Percentiles rank a stretch among this genome's conserved stretches.
These are phyloP conservation scores for Leiothrix lutea DNA, from an alignment of 2,113 vertebrate species.

Conservation along the genomic window DNA sequence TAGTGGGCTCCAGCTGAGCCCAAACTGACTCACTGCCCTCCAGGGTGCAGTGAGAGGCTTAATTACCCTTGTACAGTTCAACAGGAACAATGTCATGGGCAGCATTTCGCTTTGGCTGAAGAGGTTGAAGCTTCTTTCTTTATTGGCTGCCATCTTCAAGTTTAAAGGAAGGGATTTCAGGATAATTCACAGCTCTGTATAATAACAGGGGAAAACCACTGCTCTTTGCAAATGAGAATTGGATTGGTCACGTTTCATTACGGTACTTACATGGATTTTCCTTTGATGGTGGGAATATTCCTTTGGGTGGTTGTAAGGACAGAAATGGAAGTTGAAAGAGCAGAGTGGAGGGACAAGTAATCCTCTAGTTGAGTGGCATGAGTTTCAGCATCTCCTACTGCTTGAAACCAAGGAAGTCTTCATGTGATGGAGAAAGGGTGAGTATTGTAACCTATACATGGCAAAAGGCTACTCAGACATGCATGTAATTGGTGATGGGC, in stretches of 20 bases:
- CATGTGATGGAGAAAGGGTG: fast-evolving
- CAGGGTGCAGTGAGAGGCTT: constrained; percentile 46
- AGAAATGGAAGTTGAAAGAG: neutral
- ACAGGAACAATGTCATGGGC: constrained; percentile 5
- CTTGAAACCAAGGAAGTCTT: neutral
- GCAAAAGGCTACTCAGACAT: neutral
- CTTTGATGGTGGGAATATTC: neutral
- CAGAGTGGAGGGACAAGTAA: neutral
- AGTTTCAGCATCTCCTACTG: neutral
- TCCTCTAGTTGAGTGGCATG: neutral
- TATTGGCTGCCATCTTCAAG: constrained; percentile 5
- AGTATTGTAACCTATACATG: neutral
- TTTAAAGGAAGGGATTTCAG: neutral
- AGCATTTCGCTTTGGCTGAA: neutral
- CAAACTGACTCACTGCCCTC: constrained; percentile 43
- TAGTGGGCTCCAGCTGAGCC: constrained; percentile 57
- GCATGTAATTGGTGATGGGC: neutral
- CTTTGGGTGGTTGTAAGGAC: neutral
- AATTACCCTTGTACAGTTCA: constrained; percentile 59
- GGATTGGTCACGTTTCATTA: constrained; percentile 20
- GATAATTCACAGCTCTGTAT: neutral
- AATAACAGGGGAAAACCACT: neutral
- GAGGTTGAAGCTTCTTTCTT: neutral
- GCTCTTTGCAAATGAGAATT: neutral
- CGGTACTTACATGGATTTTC: neutral